A percentile compares a stretch with the other conserved stretches of the same genome.
Evolutionary conservation across 1,140 invertebrate genomes (phyloP).

Genomic region (Drosophila sturtevanti): DNA sequence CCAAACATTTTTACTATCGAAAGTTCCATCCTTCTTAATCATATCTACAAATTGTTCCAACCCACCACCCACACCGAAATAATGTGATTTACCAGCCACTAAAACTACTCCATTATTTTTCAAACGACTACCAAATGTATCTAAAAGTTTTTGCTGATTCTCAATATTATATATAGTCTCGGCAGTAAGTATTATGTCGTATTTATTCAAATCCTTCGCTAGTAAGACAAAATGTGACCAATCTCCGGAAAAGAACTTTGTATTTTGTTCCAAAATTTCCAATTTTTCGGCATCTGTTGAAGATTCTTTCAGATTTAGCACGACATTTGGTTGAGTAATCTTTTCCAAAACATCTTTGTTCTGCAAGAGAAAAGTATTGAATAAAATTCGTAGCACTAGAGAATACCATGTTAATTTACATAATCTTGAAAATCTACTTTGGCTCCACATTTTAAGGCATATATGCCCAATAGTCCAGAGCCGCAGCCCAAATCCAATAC

Average conservation of each 20-base stretch:
- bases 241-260: slow-evolving; percentile 91
- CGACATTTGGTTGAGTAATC: slow-evolving; percentile 90
- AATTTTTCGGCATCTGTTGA: slow-evolving; percentile 73
- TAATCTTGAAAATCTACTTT: slow-evolving; percentile 95
- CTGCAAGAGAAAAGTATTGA: slow-evolving; percentile 30
- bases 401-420: slow-evolving; percentile 85
- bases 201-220: slow-evolving; percentile 84
- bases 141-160: slow-evolving; percentile 90
- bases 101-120: slow-evolving; percentile 87
- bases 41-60: slow-evolving; percentile 88
- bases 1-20: slow-evolving; percentile 85
- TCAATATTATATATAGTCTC: slow-evolving; percentile 95
- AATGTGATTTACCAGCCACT: slow-evolving; percentile 92
- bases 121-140: slow-evolving; percentile 88
- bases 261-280: slow-evolving; percentile 78
- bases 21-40: slow-evolving; percentile 84
- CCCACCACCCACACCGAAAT: slow-evolving; percentile 95
- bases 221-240: slow-evolving; percentile 88
- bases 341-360: slow-evolving; percentile 75
- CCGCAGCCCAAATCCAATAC: slow-evolving; percentile 95
- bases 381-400: slow-evolving; percentile 3
- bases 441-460: slow-evolving; percentile 87
- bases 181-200: slow-evolving; percentile 93
- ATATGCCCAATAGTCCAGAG: slow-evolving; percentile 90
- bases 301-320: slow-evolving; percentile 86